A percentile compares a stretch with the other conserved stretches of the same genome.
Evolutionary conservation across 2,113 vertebrate species (phyloP).

Genomic region (Lamprologus ornatipinnis): DNA sequence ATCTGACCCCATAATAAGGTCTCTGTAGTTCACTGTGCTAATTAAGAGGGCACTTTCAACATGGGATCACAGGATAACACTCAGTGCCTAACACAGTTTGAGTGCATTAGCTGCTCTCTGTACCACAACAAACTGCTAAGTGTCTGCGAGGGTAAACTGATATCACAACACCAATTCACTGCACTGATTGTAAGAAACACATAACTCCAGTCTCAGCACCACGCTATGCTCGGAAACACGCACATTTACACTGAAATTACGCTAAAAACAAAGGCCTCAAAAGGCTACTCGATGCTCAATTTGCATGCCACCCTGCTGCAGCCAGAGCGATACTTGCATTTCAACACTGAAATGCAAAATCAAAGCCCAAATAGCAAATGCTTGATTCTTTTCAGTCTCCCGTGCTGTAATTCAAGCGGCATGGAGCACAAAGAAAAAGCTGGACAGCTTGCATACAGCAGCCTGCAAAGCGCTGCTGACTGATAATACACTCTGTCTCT

Average conservation of each 20-base stretch:
- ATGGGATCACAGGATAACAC: constrained; percentile 30
- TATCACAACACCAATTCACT: not conserved
- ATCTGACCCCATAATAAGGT: constrained; percentile 29
- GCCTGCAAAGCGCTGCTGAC: constrained; percentile 1
- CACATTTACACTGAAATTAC: not conserved
- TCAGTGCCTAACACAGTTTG: constrained; percentile 5
- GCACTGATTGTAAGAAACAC: not conserved
- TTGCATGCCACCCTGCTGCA: not conserved
- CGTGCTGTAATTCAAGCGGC: constrained; percentile 1
- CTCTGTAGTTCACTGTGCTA: constrained; percentile 22
- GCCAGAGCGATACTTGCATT: not conserved
- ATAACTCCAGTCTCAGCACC: not conserved
- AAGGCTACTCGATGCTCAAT: not conserved
- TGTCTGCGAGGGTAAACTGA: constrained; percentile 30
- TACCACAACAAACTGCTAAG: constrained; percentile 29
- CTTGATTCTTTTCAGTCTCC: not conserved
- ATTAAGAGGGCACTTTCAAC: constrained; percentile 39
- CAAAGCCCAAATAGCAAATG: not conserved
- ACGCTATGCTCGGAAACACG: not conserved
- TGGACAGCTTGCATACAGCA: constrained; percentile 2
- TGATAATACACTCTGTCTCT: constrained; percentile 34
- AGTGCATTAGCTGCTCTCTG: constrained; percentile 21
- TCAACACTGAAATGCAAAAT: not conserved
- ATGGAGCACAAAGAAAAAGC: not conserved
- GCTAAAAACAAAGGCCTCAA: not conserved